Evolutionary conservation across 2,888 invertebrate genomes (phyloP).

Genomic region (Agapostemon virescens): DNA sequence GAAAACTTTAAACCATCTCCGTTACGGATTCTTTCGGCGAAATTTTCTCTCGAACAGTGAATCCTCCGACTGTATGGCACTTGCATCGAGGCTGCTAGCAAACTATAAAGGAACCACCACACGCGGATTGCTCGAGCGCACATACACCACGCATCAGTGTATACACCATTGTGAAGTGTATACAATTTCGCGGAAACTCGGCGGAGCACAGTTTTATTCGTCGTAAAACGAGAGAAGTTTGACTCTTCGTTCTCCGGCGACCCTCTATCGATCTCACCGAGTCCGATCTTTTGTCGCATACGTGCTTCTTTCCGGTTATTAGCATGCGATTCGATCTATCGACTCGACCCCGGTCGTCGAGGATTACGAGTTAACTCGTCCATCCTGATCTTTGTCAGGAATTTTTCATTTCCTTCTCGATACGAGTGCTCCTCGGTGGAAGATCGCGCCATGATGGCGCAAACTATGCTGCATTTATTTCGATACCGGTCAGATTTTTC

Average conservation of each 20-base stretch:
- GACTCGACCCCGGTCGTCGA: background rate
- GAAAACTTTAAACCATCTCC: slow-evolving; percentile 42
- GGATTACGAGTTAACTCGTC: background rate
- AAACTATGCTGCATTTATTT: background rate
- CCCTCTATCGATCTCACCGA: background rate
- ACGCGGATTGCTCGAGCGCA: slow-evolving; percentile 16
- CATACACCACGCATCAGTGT: slow-evolving; percentile 8
- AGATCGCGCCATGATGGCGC: background rate
- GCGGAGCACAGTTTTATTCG: slow-evolving; percentile 65
- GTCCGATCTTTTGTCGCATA: background rate
- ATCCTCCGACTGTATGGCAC: slow-evolving; percentile 35
- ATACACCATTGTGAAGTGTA: background rate
- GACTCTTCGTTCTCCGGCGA: slow-evolving; percentile 46
- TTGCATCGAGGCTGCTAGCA: slow-evolving; percentile 42
- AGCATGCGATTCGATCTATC: background rate
- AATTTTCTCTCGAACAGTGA: slow-evolving; percentile 67
- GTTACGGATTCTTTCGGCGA: slow-evolving; percentile 62
- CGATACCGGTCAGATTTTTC: background rate
- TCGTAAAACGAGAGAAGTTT: slow-evolving; percentile 66
- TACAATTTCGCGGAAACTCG: slow-evolving; percentile 54
- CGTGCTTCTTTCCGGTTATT: background rate
- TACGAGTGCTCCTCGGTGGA: no score
- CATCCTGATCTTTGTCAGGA: background rate
- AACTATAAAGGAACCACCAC: slow-evolving; percentile 59
- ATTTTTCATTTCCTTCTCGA: background rate